These are phyloP conservation scores for Indicator maculatus DNA, from an alignment of 2,113 vertebrate species.

Conservation along the genomic window DNA sequence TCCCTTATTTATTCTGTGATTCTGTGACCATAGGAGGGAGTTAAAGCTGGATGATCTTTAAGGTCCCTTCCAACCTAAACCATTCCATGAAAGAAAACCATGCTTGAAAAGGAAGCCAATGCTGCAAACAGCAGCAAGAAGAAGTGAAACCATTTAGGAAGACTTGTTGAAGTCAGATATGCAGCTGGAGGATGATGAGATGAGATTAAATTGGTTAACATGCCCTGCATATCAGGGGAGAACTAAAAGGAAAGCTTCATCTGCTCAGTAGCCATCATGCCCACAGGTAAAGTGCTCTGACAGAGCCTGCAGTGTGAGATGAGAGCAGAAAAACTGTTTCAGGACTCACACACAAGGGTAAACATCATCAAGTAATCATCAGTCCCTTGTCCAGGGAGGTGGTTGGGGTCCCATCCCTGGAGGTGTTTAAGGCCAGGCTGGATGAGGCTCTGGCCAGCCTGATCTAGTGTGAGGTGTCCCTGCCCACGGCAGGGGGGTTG, in stretches of 20 bases:
- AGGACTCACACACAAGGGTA: background rate
- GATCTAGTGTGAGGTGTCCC: too few relatives aligned
- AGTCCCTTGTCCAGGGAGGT: too few relatives aligned
- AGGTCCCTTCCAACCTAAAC: too few relatives aligned
- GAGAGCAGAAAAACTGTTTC: background rate
- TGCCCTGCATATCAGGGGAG: background rate
- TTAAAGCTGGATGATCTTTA: too few relatives aligned
- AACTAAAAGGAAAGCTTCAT: background rate
- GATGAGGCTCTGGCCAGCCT: too few relatives aligned
- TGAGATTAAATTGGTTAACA: conserved; percentile 1
- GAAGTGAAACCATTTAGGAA: background rate
- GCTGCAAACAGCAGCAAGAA: background rate
- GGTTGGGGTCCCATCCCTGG: too few relatives aligned
- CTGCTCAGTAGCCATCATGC: background rate
- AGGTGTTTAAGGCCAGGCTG: too few relatives aligned
- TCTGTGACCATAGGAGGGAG: too few relatives aligned
- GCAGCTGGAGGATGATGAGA: background rate
- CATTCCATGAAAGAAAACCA: background rate
- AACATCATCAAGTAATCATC: background rate
- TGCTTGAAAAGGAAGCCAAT: background rate
- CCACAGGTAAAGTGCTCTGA: background rate
- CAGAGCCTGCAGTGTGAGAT: background rate
- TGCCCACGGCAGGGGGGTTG: too few relatives aligned
- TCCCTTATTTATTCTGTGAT: too few relatives aligned
- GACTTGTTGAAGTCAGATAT: background rate